Evolutionary conservation across 2,888 invertebrate genomes (phyloP).

Genomic region (Cistogaster globosa): DNA sequence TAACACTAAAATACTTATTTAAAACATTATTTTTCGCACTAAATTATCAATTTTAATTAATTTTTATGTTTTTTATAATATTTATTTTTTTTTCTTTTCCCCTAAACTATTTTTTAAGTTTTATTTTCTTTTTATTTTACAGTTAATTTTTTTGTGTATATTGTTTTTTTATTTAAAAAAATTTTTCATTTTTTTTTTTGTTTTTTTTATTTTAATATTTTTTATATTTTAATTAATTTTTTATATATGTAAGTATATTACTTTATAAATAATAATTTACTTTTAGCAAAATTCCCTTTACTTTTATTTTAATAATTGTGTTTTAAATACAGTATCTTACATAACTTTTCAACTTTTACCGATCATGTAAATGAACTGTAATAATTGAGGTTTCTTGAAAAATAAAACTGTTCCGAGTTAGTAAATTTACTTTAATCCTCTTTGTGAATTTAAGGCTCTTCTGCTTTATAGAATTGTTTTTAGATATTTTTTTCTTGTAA

Average conservation of each 20-base stretch:
- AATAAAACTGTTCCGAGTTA: background rate
- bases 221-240: slow-evolving; percentile 18
- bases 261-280: slow-evolving; percentile 67
- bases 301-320: slow-evolving; percentile 53
- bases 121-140: slow-evolving; percentile 55
- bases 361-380: background rate
- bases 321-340: slow-evolving; percentile 45
- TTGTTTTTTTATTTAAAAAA: slow-evolving; percentile 30
- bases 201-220: slow-evolving; percentile 6
- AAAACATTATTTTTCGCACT: slow-evolving; percentile 76
- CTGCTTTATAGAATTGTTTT: no score
- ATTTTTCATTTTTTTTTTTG: slow-evolving; percentile 50
- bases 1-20: slow-evolving; percentile 82
- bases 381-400: background rate
- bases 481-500: no score
- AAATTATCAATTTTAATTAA: slow-evolving; percentile 66
- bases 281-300: slow-evolving; percentile 70
- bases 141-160: slow-evolving; percentile 44
- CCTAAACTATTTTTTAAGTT: slow-evolving; percentile 67
- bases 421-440: no score
- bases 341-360: slow-evolving; percentile 7
- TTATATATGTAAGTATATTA: slow-evolving; percentile 44
- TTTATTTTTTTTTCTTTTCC: slow-evolving; percentile 33
- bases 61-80: slow-evolving; percentile 53
- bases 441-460: no score